Evolutionary conservation across 2,797 vertebrate genomes (phyloP).

Genomic region (Lithobates pipiens): DNA sequence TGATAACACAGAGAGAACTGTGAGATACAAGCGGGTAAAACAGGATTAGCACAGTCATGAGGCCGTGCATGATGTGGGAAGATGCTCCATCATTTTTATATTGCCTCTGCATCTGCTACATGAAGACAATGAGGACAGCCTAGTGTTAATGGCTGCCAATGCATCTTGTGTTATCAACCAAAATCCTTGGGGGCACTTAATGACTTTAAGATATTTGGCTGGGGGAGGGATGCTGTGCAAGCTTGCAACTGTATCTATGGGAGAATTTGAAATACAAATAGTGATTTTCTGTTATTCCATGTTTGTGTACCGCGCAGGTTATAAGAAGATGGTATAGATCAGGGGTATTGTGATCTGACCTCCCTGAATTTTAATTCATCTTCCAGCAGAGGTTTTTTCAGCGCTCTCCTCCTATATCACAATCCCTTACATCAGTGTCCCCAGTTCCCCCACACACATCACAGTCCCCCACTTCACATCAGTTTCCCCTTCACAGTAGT

Average conservation of each 20-base stretch:
- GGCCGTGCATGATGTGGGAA: neutral
- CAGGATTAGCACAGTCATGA: neutral
- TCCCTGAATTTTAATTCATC: too few relatives aligned
- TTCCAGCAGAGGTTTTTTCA: too few relatives aligned
- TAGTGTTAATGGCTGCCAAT: slow-evolving; percentile 30
- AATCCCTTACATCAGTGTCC: too few relatives aligned
- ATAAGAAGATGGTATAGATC: too few relatives aligned
- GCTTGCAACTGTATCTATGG: slow-evolving; percentile 1
- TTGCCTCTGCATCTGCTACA: neutral
- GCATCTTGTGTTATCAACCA: slow-evolving; percentile 40
- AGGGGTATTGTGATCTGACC: too few relatives aligned
- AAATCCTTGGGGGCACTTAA: slow-evolving; percentile 51
- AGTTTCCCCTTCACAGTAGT: too few relatives aligned
- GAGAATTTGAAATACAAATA: neutral
- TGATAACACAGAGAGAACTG: neutral
- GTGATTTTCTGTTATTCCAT: neutral
- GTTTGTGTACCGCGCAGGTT: too few relatives aligned
- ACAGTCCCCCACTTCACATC: too few relatives aligned
- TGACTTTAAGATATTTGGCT: slow-evolving; percentile 39
- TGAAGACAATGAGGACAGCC: slow-evolving; percentile 12
- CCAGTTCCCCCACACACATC: too few relatives aligned
- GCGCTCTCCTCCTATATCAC: too few relatives aligned
- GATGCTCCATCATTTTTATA: slow-evolving; percentile 16
- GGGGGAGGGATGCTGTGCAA: slow-evolving; percentile 32
- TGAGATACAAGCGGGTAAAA: neutral